These are phyloP conservation scores for Oenanthe melanoleuca DNA, from an alignment of 2,113 vertebrate genomes.

Conservation along the genomic window DNA sequence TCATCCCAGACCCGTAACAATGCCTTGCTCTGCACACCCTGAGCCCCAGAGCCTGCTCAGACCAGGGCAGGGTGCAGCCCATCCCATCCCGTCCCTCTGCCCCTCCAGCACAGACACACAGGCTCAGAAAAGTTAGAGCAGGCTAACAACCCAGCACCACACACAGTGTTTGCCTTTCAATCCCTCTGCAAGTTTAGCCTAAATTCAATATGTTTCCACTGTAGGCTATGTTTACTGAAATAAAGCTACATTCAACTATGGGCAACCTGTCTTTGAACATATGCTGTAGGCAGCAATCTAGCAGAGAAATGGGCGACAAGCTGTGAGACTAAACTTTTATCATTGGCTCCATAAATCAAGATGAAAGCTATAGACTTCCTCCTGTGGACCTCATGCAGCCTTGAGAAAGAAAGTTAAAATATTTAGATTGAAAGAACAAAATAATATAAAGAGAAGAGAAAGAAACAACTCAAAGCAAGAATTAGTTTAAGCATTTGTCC, in stretches of 20 bases:
- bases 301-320: slow-evolving; percentile 74
- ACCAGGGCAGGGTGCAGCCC: not conserved
- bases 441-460: not conserved
- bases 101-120: not conserved
- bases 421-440: slow-evolving; percentile 68
- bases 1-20: not conserved
- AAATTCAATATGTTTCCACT: slow-evolving; percentile 74
- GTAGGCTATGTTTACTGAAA: slow-evolving; percentile 75
- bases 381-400: slow-evolving; percentile 74
- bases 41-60: not conserved
- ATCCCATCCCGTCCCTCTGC: not conserved
- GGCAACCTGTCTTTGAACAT: slow-evolving; percentile 80
- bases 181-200: slow-evolving; percentile 52
- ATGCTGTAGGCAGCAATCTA: slow-evolving; percentile 77
- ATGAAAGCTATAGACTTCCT: slow-evolving; percentile 80
- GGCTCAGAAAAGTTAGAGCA: not conserved
- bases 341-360: slow-evolving; percentile 82
- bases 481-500: slow-evolving; percentile 28
- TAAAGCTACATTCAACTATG: slow-evolving; percentile 72
- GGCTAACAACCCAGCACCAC: not conserved
- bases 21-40: not conserved
- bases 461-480: slow-evolving; percentile 6
- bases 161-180: slow-evolving; percentile 1
- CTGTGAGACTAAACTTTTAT: slow-evolving; percentile 83
- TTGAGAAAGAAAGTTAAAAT: slow-evolving; percentile 73